A percentile compares a stretch with the other conserved stretches of the same genome.
These are phyloP conservation scores for Synanthedon tipuliformis DNA, from an alignment of 2,888 invertebrate genomes.

Conservation along the genomic window DNA sequence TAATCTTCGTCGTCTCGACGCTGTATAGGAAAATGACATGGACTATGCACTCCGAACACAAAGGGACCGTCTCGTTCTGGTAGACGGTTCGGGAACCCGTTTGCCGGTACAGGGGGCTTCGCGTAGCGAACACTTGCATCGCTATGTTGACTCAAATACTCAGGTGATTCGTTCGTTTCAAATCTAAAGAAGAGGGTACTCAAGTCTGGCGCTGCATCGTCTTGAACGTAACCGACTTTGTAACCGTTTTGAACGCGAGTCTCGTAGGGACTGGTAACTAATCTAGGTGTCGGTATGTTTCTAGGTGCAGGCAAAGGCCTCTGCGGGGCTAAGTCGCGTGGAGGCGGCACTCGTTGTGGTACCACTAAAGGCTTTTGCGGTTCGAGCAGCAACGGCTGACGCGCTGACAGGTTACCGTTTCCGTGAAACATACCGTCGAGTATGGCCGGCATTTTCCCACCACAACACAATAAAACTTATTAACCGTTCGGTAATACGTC, in stretches of 20 bases:
- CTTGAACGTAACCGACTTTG: slow-evolving; percentile 63
- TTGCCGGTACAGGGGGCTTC: slow-evolving; percentile 55
- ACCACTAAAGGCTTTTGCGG: slow-evolving; percentile 58
- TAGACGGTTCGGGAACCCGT: slow-evolving; percentile 50
- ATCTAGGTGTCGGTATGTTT: slow-evolving; percentile 53
- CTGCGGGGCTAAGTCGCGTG: slow-evolving; percentile 50
- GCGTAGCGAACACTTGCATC: slow-evolving; percentile 56
- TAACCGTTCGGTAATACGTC: slow-evolving; percentile 33
- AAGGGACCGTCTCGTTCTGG: slow-evolving; percentile 70
- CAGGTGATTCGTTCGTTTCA: slow-evolving; percentile 56
- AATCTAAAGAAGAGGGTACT: slow-evolving; percentile 61
- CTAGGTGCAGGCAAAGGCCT: slow-evolving; percentile 46
- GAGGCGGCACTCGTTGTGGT: slow-evolving; percentile 57
- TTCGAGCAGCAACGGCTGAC: slow-evolving; percentile 62
- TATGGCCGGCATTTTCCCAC: slow-evolving; percentile 51
- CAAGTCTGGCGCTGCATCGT: slow-evolving; percentile 54
- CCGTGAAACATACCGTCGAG: slow-evolving; percentile 64
- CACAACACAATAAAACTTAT: slow-evolving; percentile 19
- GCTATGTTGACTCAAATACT: slow-evolving; percentile 54
- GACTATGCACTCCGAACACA: slow-evolving; percentile 72
- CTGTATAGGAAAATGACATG: slow-evolving; percentile 58
- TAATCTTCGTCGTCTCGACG: slow-evolving; percentile 57
- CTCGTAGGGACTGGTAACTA: slow-evolving; percentile 62
- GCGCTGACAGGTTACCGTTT: slow-evolving; percentile 60
- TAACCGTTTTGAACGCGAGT: slow-evolving; percentile 52